Evolutionary conservation across 2,797 vertebrate genomes (phyloP).

Genomic region (Bradypodion ventrale): DNA sequence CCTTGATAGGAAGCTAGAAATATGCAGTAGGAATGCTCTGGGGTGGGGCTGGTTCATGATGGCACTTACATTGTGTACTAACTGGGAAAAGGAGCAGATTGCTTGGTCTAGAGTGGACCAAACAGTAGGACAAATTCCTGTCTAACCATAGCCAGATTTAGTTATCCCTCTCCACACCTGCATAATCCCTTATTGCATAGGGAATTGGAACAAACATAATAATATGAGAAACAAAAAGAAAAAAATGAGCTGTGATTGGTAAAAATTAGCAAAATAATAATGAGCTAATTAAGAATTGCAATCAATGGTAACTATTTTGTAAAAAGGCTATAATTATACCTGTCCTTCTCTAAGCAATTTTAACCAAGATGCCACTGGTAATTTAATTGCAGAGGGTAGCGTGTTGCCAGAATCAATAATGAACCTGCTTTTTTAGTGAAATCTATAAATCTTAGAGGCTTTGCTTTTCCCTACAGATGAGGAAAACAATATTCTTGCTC

Average conservation of each 20-base stretch:
- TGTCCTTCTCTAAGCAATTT: slow-evolving; percentile 35
- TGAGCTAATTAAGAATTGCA: slow-evolving; percentile 1
- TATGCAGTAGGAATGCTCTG: too few relatives aligned
- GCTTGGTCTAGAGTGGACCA: too few relatives aligned
- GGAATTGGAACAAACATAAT: neutral
- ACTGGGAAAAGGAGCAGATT: too few relatives aligned
- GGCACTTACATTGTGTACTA: too few relatives aligned
- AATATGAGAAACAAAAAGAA: neutral
- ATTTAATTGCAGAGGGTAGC: slow-evolving; percentile 54
- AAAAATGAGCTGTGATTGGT: neutral
- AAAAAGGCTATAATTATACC: slow-evolving; percentile 1
- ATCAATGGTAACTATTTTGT: slow-evolving; percentile 39
- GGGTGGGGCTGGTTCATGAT: too few relatives aligned
- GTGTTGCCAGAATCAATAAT: slow-evolving; percentile 47
- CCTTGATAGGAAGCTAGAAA: too few relatives aligned
- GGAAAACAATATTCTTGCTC: slow-evolving; percentile 1
- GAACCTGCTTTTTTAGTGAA: slow-evolving; percentile 49
- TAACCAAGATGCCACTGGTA: slow-evolving; percentile 39
- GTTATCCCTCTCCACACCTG: neutral
- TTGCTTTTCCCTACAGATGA: slow-evolving; percentile 11
- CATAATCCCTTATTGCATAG: neutral
- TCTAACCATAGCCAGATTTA: neutral
- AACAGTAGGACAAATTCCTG: too few relatives aligned
- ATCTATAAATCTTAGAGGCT: slow-evolving; percentile 22
- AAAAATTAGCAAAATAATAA: slow-evolving; percentile 26